phyloP scores from a whole-genome alignment of 2,797 vertebrate genomes.

The Urosaurus nigricauda region DNA sequence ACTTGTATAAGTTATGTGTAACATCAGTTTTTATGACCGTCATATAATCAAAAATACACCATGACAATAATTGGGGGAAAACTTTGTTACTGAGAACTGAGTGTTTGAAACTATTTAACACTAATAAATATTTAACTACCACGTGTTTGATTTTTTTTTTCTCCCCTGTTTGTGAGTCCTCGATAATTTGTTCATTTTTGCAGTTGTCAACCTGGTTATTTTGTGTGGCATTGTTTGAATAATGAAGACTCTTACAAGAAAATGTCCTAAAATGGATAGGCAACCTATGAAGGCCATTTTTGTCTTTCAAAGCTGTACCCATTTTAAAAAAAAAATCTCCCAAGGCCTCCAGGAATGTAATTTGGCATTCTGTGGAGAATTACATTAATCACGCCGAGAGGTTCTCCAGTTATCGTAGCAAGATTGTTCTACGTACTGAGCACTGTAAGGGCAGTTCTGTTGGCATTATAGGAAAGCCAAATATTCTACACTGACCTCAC shows the following conservation, averaged over 20 bases:
- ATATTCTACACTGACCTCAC: neutral
- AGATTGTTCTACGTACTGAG: neutral
- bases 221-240: neutral
- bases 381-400: neutral
- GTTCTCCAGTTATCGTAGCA: neutral
- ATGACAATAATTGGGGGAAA: slow-evolving; percentile 50
- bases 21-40: slow-evolving; percentile 72
- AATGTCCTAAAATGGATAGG: neutral
- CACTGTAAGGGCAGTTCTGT: neutral
- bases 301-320: too few relatives aligned
- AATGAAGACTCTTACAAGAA: neutral
- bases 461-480: neutral
- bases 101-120: slow-evolving; percentile 67
- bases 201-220: neutral
- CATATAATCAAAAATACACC: slow-evolving; percentile 56
- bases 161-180: slow-evolving; percentile 42
- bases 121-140: slow-evolving; percentile 65
- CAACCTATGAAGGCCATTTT: neutral
- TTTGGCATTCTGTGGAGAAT: too few relatives aligned
- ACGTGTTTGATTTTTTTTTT: neutral
- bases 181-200: neutral
- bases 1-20: slow-evolving; percentile 69
- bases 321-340: too few relatives aligned
- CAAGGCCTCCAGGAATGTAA: too few relatives aligned
- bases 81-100: slow-evolving; percentile 61